phyloP scores from a whole-genome alignment of 2,888 invertebrate species.

The Drosophila mimetica region DNA sequence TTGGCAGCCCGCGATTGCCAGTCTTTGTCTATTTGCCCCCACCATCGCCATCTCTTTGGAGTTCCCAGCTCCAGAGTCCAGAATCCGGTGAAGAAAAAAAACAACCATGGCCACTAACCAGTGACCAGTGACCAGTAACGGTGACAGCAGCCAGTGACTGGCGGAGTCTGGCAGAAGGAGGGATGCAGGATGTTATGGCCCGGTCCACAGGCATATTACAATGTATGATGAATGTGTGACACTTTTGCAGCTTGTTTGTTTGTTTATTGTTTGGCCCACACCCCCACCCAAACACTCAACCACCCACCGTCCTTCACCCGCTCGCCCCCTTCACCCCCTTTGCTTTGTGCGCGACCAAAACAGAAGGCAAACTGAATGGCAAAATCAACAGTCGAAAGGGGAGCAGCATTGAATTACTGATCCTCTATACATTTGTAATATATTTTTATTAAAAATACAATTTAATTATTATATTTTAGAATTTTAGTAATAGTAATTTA shows the following conservation, averaged over 20 bases:
- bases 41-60: background rate
- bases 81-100: background rate
- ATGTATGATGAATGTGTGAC: slow-evolving; percentile 71
- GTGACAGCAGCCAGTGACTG: slow-evolving; percentile 18
- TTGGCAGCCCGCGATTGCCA: slow-evolving; percentile 16
- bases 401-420: background rate
- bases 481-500: too few relatives aligned
- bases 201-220: slow-evolving; percentile 36
- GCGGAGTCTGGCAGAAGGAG: slow-evolving; percentile 1
- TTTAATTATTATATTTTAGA: background rate
- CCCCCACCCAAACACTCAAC: slow-evolving; percentile 1
- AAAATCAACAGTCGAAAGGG: slow-evolving; percentile 8
- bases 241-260: slow-evolving; percentile 70
- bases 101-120: slow-evolving; percentile 3
- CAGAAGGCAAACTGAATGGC: slow-evolving; percentile 3
- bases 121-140: slow-evolving; percentile 3
- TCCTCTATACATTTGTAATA: background rate
- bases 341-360: slow-evolving; percentile 16
- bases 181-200: slow-evolving; percentile 9
- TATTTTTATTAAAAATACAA: background rate
- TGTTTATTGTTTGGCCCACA: slow-evolving; percentile 60
- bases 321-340: background rate
- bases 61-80: background rate
- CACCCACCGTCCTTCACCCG: background rate
- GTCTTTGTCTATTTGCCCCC: background rate